These are phyloP conservation scores for Passer montanus DNA, from an alignment of 2,113 vertebrate species.

Conservation along the genomic window DNA sequence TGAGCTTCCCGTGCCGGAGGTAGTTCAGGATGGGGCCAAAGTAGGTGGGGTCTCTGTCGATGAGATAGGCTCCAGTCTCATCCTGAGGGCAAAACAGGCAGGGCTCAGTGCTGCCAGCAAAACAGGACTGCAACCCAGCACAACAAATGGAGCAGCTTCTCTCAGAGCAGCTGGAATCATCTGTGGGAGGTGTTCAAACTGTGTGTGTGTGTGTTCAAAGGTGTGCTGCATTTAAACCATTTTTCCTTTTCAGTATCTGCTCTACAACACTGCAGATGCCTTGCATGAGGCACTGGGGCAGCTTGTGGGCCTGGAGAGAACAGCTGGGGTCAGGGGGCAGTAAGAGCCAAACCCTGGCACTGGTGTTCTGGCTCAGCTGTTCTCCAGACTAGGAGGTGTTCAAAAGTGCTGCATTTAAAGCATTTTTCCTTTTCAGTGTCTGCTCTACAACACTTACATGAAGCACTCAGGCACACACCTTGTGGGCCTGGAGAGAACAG, in stretches of 20 bases:
- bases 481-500: neutral
- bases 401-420: neutral
- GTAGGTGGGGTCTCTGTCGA: conserved; percentile 97
- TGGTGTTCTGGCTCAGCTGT: no score
- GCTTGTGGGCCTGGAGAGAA: neutral
- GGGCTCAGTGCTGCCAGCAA: neutral
- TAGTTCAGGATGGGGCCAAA: conserved; percentile 99
- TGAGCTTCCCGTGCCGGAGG: conserved; percentile 97
- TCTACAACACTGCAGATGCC: neutral
- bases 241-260: neutral
- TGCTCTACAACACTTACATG: no score
- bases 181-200: neutral
- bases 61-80: conserved; percentile 95
- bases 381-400: no score
- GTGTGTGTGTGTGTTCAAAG: no score
- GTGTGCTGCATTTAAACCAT: neutral
- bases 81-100: conserved; percentile 75
- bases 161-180: neutral
- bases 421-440: no score
- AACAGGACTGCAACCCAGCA: neutral
- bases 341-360: no score
- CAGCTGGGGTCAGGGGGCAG: no score
- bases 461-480: no score
- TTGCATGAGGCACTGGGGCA: neutral
- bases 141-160: neutral